Base-by-base conservation (phyloP, 2,113 vertebrate species). In the Oostethus manadensis region DNA sequence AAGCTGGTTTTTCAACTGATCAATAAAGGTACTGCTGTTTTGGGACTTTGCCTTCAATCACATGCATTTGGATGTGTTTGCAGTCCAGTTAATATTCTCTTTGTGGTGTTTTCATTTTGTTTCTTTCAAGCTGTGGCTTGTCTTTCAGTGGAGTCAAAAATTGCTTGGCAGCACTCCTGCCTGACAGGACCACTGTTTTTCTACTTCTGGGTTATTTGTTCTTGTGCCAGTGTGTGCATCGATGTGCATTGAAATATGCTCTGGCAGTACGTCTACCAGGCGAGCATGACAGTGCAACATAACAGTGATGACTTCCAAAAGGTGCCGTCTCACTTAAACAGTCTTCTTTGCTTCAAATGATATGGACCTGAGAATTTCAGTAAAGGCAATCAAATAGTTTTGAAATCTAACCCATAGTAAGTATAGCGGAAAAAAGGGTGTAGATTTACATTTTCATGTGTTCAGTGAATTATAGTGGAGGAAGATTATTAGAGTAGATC, bases 151-250 rank as follows among this genome's bases (percentile, higher is more conserved):
- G 35, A 38, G 10, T 38, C 35, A 38, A 51, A 51, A 18, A 33
- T 50, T 42, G 29, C 53, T 22, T 35, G 33, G 71, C 64, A 65
- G 44, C 47, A 3, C 40, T 56, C 40, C 33, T 13, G 8, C 3
- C 55, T 63, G 47, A 66, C 58, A 72, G 57, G 58, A 35, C 17
- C 43, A 9, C 65, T 21, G 49, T 15, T 33, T 43, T 53, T 22
- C 23, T 15, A 58, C 45, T 59, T 64, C 8, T 15, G 40, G 43
- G 29, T 35, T 42, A 40, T 40, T 47, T 56, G 29, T 49, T 6
- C 26, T 1, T 48, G 1, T 51, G 18, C 35, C 35, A 8, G 35
- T 48, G 58, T 17, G 38, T 54, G 29, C 59, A 20, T 26, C 2
- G 44, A 10, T 21, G 58, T 33, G 46, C 14, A 46, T n/a, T 46